A percentile compares a stretch with the other conserved stretches of the same genome.
These are phyloP conservation scores for Epinotia bilunana DNA, from an alignment of 2,888 invertebrate genomes.

Conservation along the genomic window DNA sequence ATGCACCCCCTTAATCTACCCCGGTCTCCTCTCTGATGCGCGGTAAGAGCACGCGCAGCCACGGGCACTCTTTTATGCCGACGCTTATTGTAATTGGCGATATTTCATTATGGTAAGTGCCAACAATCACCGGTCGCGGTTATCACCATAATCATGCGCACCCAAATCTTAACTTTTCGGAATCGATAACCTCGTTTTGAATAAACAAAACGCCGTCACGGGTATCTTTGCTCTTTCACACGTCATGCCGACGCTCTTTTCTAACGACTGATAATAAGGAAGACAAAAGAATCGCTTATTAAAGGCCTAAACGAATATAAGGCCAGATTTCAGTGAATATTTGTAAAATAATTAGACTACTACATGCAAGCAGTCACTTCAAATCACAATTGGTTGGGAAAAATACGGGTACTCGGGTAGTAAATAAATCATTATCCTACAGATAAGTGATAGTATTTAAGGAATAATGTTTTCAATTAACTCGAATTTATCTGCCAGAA, in stretches of 20 bases:
- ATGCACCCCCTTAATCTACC: background rate
- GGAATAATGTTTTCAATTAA: too few relatives aligned
- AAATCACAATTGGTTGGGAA: background rate
- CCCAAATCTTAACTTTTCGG: slow-evolving; percentile 15
- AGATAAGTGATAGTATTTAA: too few relatives aligned
- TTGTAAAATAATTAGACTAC: background rate
- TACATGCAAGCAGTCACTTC: background rate
- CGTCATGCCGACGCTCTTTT: background rate
- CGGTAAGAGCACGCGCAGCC: background rate
- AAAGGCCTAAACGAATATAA: slow-evolving; percentile 10
- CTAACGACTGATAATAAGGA: background rate
- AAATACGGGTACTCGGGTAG: too few relatives aligned
- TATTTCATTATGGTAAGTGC: slow-evolving; percentile 1
- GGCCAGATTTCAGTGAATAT: background rate
- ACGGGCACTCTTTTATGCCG: background rate
- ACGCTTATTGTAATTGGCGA: slow-evolving; percentile 3
- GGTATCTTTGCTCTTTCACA: background rate
- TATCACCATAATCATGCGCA: slow-evolving; percentile 7
- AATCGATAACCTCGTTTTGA: background rate
- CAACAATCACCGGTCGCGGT: background rate
- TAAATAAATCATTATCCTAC: too few relatives aligned
- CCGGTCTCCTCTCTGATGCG: background rate
- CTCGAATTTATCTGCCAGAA: too few relatives aligned
- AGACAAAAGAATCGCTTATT: background rate
- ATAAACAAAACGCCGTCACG: slow-evolving; percentile 10